Evolutionary conservation across 2,797 vertebrate genomes (phyloP).

Genomic region (Lithobates sylvaticus): DNA sequence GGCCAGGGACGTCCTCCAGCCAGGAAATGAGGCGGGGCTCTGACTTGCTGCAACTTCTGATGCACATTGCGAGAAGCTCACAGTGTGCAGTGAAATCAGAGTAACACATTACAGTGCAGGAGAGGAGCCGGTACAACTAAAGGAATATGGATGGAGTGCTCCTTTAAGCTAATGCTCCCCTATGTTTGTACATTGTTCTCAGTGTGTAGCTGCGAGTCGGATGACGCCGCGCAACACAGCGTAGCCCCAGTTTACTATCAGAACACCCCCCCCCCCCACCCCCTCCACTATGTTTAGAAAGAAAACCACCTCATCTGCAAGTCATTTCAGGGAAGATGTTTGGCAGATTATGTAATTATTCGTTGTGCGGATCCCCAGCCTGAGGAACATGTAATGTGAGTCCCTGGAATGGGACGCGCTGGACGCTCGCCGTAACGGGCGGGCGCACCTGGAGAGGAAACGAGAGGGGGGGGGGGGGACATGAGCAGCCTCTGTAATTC

Average conservation of each 20-base stretch:
- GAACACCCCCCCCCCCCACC: not conserved
- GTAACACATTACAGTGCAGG: too few relatives aligned
- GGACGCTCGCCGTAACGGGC: not conserved
- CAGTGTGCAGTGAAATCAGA: too few relatives aligned
- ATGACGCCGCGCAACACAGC: not conserved
- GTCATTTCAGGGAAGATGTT: constrained; percentile 49
- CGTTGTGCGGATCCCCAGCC: constrained; percentile 25
- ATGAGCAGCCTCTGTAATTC: not conserved
- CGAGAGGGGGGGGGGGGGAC: not conserved
- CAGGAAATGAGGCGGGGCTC: too few relatives aligned
- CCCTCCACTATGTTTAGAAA: not conserved
- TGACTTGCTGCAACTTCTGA: too few relatives aligned
- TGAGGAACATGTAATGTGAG: constrained; percentile 53
- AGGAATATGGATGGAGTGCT: too few relatives aligned
- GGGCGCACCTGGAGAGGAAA: constrained; percentile 38
- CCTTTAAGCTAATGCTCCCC: too few relatives aligned
- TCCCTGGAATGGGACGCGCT: constrained; percentile 3
- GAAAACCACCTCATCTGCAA: constrained; percentile 42
- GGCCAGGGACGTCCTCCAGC: too few relatives aligned
- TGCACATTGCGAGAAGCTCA: too few relatives aligned
- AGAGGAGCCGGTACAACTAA: too few relatives aligned
- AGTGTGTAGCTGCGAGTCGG: too few relatives aligned
- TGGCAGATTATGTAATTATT: constrained; percentile 58
- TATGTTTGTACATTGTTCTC: not conserved
- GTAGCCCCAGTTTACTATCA: not conserved